phyloP scores from a whole-genome alignment of 2,797 vertebrate genomes.

The Oophaga sylvatica region DNA sequence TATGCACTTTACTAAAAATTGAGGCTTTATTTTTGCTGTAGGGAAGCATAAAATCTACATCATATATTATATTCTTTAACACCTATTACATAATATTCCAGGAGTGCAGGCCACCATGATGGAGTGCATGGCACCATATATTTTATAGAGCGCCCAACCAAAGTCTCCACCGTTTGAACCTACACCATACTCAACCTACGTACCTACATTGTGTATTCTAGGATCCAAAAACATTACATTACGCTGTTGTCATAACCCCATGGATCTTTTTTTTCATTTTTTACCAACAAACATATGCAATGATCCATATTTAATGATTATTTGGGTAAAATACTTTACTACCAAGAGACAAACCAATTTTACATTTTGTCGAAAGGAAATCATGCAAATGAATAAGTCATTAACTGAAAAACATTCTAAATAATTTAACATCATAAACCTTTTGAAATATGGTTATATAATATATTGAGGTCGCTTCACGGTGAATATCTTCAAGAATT shows the following conservation, averaged over 20 bases:
- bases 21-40: background rate
- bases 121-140: background rate
- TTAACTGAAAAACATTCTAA: slow-evolving; percentile 40
- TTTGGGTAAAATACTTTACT: background rate
- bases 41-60: background rate
- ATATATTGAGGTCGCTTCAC: slow-evolving; percentile 36
- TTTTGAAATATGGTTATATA: slow-evolving; percentile 37
- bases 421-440: slow-evolving; percentile 47
- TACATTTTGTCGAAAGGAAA: slow-evolving; percentile 10
- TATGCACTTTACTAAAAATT: background rate
- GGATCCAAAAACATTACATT: background rate
- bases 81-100: background rate
- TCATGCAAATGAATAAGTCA: slow-evolving; percentile 42
- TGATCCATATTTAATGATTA: background rate
- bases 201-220: background rate
- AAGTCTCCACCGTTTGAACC: background rate
- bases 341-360: background rate
- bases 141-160: background rate
- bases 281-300: background rate
- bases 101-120: background rate
- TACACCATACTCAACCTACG: background rate
- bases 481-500: slow-evolving; percentile 59
- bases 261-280: background rate
- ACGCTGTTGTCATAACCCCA: background rate
- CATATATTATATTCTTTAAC: too few species aligned